Percentiles rank a stretch among this genome's conserved stretches.
phyloP scores from a whole-genome alignment of 2,888 invertebrate genomes.

The Habroteleia sp. region DNA sequence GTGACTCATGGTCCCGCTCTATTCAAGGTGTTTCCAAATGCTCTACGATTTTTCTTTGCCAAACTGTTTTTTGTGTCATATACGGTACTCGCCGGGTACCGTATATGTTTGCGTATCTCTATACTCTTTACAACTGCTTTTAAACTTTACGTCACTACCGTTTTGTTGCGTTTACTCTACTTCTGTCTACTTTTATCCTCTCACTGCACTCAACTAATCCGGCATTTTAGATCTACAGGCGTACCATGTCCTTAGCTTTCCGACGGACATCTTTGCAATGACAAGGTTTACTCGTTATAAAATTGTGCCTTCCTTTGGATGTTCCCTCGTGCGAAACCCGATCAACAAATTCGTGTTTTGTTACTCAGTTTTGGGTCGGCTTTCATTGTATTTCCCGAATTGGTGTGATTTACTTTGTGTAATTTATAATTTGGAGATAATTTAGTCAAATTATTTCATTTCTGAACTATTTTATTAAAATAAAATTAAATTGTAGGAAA shows the following conservation, averaged over 20 bases:
- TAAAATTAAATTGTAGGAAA: too few relatives aligned
- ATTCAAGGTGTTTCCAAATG: slow-evolving; percentile 35
- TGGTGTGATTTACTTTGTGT: too few relatives aligned
- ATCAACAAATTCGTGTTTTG: slow-evolving; percentile 4
- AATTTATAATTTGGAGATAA: too few relatives aligned
- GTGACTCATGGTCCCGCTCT: slow-evolving; percentile 81
- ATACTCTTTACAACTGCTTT: slow-evolving; percentile 50
- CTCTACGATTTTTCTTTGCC: slow-evolving; percentile 58
- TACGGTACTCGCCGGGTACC: slow-evolving; percentile 31
- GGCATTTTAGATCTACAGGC: slow-evolving; percentile 77
- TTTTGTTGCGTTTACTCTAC: slow-evolving; percentile 60
- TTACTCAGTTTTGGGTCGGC: too few relatives aligned
- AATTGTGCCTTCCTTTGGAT: not conserved
- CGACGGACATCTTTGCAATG: slow-evolving; percentile 75
- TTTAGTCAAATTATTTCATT: too few relatives aligned
- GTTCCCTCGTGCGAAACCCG: slow-evolving; percentile 11
- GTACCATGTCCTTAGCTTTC: slow-evolving; percentile 76
- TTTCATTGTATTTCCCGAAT: too few relatives aligned
- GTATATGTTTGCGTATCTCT: slow-evolving; percentile 41
- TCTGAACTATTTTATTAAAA: too few relatives aligned
- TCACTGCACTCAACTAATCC: slow-evolving; percentile 72
- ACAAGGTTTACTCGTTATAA: slow-evolving; percentile 61
- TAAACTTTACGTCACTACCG: slow-evolving; percentile 56
- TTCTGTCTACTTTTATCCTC: slow-evolving; percentile 61
- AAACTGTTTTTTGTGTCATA: slow-evolving; percentile 32